These are phyloP conservation scores for Athalia rosae DNA, from an alignment of 2,888 invertebrate species.

Conservation along the genomic window DNA sequence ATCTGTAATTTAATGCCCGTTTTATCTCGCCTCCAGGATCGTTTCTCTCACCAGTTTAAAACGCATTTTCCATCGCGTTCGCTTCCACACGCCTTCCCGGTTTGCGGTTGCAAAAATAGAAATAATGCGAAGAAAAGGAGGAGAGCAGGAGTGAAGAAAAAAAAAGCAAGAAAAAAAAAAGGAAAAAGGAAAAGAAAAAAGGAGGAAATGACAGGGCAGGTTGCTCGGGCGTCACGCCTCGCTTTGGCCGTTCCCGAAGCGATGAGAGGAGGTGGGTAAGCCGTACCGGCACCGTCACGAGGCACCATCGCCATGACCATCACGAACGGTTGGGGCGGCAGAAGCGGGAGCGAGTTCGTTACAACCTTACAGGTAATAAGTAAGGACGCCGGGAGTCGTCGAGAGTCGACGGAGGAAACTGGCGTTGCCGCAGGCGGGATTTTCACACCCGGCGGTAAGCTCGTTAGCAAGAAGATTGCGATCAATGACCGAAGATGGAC, in stretches of 20 bases:
- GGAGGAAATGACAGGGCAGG: constrained; percentile 25
- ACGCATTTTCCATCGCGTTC: not conserved
- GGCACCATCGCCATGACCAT: not conserved
- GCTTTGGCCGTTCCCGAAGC: constrained; percentile 11
- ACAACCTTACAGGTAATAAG: constrained; percentile 37
- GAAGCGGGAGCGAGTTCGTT: constrained; percentile 30
- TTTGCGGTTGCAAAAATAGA: too few relatives aligned
- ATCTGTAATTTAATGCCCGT: constrained; percentile 33
- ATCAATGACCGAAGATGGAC: constrained; percentile 72
- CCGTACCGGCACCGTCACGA: not conserved
- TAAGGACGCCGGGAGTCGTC: constrained; percentile 28
- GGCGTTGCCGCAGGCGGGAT: constrained; percentile 57
- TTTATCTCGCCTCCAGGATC: constrained; percentile 1
- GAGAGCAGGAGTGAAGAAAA: too few relatives aligned
- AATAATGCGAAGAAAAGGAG: not conserved
- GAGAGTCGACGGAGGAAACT: constrained; percentile 29
- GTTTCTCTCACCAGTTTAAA: not conserved
- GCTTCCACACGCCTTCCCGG: not conserved
- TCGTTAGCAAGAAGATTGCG: constrained; percentile 70
- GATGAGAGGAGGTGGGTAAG: not conserved
- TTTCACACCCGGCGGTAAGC: constrained; percentile 69
- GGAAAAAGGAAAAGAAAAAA: not conserved
- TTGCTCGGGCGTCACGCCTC: not conserved
- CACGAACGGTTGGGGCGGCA: not conserved
- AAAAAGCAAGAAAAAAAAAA: not conserved